Percentiles rank a stretch among this genome's conserved stretches.
Evolutionary conservation across 2,888 invertebrate species (phyloP).

Genomic region (Orthonevra nobilis): DNA sequence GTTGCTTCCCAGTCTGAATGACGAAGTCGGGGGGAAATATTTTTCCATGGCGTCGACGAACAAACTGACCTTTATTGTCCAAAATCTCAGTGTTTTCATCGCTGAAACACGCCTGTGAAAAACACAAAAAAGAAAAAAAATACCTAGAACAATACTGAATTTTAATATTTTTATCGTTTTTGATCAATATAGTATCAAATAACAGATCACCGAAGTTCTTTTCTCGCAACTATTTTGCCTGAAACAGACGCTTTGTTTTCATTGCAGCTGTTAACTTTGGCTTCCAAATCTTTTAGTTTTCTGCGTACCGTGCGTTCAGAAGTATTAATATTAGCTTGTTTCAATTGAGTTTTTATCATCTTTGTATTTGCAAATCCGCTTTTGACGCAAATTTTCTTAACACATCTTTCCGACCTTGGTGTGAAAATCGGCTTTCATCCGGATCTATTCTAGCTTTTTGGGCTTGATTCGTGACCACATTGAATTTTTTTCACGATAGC

Average conservation of each 20-base stretch:
- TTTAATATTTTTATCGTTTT: too few relatives aligned
- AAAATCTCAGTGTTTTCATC: conserved; percentile 5
- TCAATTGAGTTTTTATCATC: neutral
- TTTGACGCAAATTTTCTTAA: conserved; percentile 2
- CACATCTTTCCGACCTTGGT: conserved; percentile 5
- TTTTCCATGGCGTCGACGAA: too few relatives aligned
- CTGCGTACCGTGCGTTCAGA: neutral
- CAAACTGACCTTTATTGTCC: neutral
- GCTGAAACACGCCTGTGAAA: neutral
- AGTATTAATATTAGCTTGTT: too few relatives aligned
- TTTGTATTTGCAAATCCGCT: conserved; percentile 14
- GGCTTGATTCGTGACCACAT: too few relatives aligned
- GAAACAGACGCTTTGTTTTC: conserved; percentile 14
- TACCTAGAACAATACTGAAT: too few relatives aligned
- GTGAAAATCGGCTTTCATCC: conserved; percentile 12
- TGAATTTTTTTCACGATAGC: too few relatives aligned
- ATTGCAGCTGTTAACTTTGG: conserved; percentile 14
- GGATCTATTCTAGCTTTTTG: neutral
- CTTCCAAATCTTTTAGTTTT: neutral
- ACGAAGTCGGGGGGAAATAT: too few relatives aligned
- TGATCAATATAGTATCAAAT: too few relatives aligned
- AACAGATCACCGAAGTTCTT: conserved; percentile 6
- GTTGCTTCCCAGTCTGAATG: too few relatives aligned
- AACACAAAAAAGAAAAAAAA: too few relatives aligned
- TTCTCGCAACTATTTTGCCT: neutral